Evolutionary conservation across 1,140 invertebrate species (phyloP).

Genomic region (Dreissena rostriformis): DNA sequence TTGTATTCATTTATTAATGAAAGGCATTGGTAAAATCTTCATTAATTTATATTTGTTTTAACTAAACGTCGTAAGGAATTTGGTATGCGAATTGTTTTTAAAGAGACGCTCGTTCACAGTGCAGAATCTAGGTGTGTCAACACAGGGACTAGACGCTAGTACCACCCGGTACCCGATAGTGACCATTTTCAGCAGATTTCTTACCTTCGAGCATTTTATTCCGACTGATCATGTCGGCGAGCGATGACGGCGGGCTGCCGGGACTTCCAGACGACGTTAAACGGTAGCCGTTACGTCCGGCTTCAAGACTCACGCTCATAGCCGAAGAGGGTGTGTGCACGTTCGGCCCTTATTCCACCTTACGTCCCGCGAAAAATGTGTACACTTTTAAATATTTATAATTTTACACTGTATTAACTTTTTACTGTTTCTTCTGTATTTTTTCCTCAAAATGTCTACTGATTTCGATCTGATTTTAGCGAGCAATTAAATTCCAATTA

Average conservation of each 20-base stretch:
- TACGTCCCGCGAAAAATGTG: background rate
- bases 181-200: background rate
- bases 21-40: too few relatives aligned
- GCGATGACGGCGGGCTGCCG: constrained; percentile 54
- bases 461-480: background rate
- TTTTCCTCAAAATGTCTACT: too few relatives aligned
- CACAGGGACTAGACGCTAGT: too few relatives aligned
- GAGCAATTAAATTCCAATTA: constrained; percentile 15
- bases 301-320: constrained; percentile 46
- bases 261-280: constrained; percentile 47
- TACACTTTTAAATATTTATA: constrained; percentile 23
- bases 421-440: too few relatives aligned
- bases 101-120: too few relatives aligned
- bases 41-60: too few relatives aligned
- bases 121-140: too few relatives aligned
- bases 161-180: too few relatives aligned
- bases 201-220: constrained; percentile 69
- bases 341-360: background rate
- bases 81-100: too few relatives aligned
- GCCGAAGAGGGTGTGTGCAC: background rate
- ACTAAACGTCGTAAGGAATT: too few relatives aligned
- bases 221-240: constrained; percentile 66
- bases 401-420: background rate
- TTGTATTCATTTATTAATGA: too few relatives aligned
- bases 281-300: constrained; percentile 28